Percentiles rank a stretch among this genome's conserved stretches.
Evolutionary conservation across 2,888 invertebrate species (phyloP).

Genomic region (Oegoconia quadripuncta): DNA sequence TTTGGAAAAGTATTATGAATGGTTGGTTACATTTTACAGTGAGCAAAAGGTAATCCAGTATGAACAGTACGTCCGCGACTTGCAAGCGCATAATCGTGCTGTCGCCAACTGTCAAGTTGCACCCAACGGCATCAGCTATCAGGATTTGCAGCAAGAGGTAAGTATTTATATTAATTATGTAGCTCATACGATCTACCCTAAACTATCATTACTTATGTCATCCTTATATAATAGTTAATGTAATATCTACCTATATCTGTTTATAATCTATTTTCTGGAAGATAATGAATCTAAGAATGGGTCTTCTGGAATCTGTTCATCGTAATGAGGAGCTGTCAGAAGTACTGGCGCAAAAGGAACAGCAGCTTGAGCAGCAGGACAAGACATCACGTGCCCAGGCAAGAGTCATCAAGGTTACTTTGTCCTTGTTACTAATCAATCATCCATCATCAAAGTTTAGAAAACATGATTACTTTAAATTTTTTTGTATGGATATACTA

Average conservation of each 20-base stretch:
- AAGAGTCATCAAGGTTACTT: conserved; percentile 77
- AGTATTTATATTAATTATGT: not conserved
- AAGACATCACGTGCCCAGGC: conserved; percentile 81
- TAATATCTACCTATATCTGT: not conserved
- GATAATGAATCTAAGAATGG: conserved; percentile 66
- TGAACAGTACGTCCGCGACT: conserved; percentile 57
- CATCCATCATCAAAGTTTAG: not conserved
- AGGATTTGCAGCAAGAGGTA: conserved; percentile 67
- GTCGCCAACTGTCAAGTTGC: conserved; percentile 44
- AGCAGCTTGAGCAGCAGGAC: conserved; percentile 79
- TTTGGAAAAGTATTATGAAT: not conserved
- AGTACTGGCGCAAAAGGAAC: conserved; percentile 72
- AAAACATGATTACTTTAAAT: too few species aligned
- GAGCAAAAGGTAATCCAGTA: conserved; percentile 71
- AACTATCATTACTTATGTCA: too few species aligned
- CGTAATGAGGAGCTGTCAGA: conserved; percentile 72
- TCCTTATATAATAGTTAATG: too few species aligned
- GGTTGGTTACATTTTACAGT: conserved; percentile 34
- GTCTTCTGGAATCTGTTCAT: conserved; percentile 59
- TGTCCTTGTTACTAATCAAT: conserved; percentile 19
- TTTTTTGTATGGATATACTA: too few species aligned
- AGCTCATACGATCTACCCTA: not conserved
- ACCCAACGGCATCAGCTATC: conserved; percentile 46
- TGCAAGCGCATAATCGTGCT: conserved; percentile 51
- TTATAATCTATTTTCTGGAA: conserved; percentile 21